Evolutionary conservation across 2,113 vertebrate genomes (phyloP).

Genomic region (Pachypanchax playfairii): DNA sequence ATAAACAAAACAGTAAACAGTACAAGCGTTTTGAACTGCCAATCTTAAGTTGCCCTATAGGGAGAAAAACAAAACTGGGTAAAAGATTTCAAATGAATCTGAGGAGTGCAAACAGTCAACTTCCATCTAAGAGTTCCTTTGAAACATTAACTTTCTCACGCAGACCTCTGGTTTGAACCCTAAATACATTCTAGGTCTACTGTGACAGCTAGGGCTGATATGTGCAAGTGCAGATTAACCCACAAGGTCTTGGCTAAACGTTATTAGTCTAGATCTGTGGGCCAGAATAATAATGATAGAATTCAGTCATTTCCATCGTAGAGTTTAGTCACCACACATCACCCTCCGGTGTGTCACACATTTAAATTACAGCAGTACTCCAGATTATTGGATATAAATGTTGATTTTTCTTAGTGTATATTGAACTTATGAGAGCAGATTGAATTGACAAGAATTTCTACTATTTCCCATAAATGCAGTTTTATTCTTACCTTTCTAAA

Average conservation of each 20-base stretch:
- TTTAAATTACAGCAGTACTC: slow-evolving; percentile 12
- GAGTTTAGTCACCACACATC: slow-evolving; percentile 25
- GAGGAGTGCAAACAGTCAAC: slow-evolving; percentile 47
- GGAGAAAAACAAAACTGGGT: slow-evolving; percentile 63
- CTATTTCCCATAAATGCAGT: background rate
- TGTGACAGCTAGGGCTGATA: slow-evolving; percentile 55
- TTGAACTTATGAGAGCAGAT: background rate
- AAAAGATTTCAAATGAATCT: slow-evolving; percentile 64
- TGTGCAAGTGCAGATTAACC: slow-evolving; percentile 64
- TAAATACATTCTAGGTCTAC: slow-evolving; percentile 53
- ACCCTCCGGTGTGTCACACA: slow-evolving; percentile 20
- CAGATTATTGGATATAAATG: background rate
- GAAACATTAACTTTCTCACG: slow-evolving; percentile 64
- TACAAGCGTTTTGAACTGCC: slow-evolving; percentile 67
- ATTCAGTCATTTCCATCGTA: slow-evolving; percentile 14
- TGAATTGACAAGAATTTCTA: background rate
- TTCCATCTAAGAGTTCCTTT: slow-evolving; percentile 64
- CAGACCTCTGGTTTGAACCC: slow-evolving; percentile 65
- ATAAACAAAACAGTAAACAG: slow-evolving; percentile 70
- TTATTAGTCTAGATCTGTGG: slow-evolving; percentile 41
- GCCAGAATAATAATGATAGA: slow-evolving; percentile 36
- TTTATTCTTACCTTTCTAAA: background rate
- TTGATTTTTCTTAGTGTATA: background rate
- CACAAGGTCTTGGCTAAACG: slow-evolving; percentile 41
- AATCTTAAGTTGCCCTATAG: slow-evolving; percentile 60